Percentiles rank a stretch among this genome's conserved stretches.
These are phyloP conservation scores for Listronotus bonariensis DNA, from an alignment of 1,140 invertebrate genomes.

Conservation along the genomic window DNA sequence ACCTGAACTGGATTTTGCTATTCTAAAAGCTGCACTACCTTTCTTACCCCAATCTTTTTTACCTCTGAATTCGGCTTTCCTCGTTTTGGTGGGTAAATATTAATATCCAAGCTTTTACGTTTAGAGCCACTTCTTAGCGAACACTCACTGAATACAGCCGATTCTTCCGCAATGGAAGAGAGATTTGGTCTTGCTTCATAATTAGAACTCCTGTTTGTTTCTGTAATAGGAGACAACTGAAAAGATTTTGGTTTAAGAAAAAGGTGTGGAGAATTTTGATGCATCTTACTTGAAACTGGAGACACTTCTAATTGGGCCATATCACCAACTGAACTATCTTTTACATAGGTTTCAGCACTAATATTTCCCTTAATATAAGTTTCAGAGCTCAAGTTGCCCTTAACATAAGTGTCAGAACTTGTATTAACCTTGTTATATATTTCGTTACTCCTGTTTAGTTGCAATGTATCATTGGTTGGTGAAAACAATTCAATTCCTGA, in stretches of 20 bases:
- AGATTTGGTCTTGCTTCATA: conserved; percentile 14
- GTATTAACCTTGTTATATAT: conserved; percentile 36
- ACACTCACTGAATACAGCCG: conserved; percentile 15
- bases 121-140: background rate
- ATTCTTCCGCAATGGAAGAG: conserved; percentile 17
- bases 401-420: conserved; percentile 39
- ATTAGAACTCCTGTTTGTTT: conserved; percentile 19
- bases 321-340: conserved; percentile 35
- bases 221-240: conserved; percentile 2
- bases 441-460: conserved; percentile 20
- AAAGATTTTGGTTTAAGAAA: conserved; percentile 12
- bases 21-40: conserved; percentile 23
- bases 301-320: conserved; percentile 22
- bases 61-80: conserved; percentile 18
- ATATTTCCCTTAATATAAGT: conserved; percentile 42
- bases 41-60: conserved; percentile 32
- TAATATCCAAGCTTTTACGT: background rate
- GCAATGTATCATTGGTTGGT: background rate
- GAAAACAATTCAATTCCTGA: background rate
- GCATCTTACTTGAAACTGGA: conserved; percentile 15
- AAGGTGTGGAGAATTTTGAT: background rate
- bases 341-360: conserved; percentile 39
- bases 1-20: conserved; percentile 30
- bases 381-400: conserved; percentile 38
- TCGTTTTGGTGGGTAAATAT: conserved; percentile 14